Evolutionary conservation across 1,140 invertebrate species (phyloP).

Genomic region (Plodia interpunctella): DNA sequence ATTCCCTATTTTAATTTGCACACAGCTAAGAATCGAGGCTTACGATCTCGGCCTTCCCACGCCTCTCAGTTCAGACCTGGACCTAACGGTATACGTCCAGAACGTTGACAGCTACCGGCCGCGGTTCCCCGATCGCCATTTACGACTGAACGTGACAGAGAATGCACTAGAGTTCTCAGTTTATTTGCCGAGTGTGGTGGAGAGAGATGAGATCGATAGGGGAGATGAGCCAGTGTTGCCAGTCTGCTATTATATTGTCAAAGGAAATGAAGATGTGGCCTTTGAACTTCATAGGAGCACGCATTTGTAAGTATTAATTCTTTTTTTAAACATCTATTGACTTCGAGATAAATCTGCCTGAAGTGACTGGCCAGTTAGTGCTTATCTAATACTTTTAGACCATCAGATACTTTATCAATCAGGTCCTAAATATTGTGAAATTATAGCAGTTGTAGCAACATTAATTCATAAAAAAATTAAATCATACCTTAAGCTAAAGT

Average conservation of each 20-base stretch:
- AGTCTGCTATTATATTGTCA: conserved; percentile 92
- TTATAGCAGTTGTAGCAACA: too few species aligned
- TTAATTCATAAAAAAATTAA: too few species aligned
- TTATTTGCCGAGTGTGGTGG: conserved; percentile 88
- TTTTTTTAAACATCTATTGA: conserved; percentile 16
- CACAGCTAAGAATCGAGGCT: conserved; percentile 91
- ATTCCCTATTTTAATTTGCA: conserved; percentile 19
- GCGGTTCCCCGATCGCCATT: conserved; percentile 87
- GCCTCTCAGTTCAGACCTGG: conserved; percentile 89
- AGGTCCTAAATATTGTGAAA: too few species aligned
- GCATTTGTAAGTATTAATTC: conserved; percentile 79
- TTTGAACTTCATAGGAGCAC: conserved; percentile 86
- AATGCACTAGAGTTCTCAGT: conserved; percentile 82
- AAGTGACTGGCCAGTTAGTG: too few species aligned
- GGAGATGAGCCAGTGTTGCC: conserved; percentile 85
- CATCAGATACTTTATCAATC: too few species aligned
- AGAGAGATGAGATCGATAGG: conserved; percentile 89
- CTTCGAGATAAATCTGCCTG: too few species aligned
- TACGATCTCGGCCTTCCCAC: conserved; percentile 92
- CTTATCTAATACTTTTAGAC: too few species aligned
- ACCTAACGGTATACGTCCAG: conserved; percentile 92
- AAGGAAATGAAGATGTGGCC: conserved; percentile 84
- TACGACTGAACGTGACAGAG: conserved; percentile 89
- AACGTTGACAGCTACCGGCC: conserved; percentile 94
- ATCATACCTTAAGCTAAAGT: too few species aligned